A percentile compares a stretch with the other conserved stretches of the same genome.
Evolutionary conservation across 2,797 vertebrate species (phyloP).

Genomic region (Naso thynnoides): DNA sequence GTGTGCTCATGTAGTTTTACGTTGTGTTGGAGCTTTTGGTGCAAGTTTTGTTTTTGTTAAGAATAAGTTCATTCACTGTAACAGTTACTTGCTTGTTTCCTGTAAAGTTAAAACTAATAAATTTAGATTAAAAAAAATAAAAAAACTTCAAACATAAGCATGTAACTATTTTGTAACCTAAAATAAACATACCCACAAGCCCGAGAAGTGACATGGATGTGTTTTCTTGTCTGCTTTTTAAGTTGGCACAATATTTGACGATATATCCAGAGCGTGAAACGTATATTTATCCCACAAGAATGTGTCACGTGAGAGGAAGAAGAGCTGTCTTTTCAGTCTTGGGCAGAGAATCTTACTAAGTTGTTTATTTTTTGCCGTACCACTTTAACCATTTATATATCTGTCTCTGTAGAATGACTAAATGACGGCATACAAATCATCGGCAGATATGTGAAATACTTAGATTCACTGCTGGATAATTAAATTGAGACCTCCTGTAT

Average conservation of each 20-base stretch:
- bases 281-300: background rate
- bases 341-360: background rate
- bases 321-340: background rate
- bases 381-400: background rate
- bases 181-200: too few species aligned
- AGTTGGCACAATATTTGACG: background rate
- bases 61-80: too few species aligned
- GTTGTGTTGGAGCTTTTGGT: too few species aligned
- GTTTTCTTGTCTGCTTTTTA: background rate
- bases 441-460: background rate
- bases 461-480: background rate
- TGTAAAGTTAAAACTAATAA: too few species aligned
- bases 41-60: too few species aligned
- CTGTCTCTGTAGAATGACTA: background rate
- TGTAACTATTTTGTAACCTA: too few species aligned
- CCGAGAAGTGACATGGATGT: too few species aligned
- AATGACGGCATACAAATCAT: background rate
- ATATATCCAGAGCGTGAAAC: background rate
- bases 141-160: too few species aligned
- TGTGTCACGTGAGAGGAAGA: slow-evolving; percentile 44
- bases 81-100: too few species aligned
- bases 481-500: too few species aligned
- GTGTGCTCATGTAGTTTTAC: too few species aligned
- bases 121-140: too few species aligned
- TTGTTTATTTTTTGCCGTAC: background rate